phyloP scores from a whole-genome alignment of 23 tunicate genomes.

The Trididemnum clinides region DNA sequence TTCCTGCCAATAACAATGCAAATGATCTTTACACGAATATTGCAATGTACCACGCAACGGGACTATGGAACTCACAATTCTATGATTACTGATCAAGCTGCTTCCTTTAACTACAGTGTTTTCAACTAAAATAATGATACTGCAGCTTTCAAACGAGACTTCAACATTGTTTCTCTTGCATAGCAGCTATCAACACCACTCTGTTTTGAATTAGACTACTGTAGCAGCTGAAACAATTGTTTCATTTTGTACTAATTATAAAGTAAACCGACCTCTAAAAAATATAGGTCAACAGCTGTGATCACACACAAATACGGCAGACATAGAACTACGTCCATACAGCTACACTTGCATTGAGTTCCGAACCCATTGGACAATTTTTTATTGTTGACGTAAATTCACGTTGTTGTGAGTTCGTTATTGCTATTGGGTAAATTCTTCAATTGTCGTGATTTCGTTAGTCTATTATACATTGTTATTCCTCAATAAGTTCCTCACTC shows the following conservation, averaged over 20 bases:
- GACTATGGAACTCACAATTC: not conserved
- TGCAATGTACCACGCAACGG: not conserved
- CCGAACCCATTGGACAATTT: not conserved
- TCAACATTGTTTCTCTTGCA: no score
- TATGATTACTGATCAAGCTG: not conserved
- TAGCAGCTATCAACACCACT: no score
- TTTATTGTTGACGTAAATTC: not conserved
- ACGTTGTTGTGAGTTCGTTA: no score
- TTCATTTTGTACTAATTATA: not conserved
- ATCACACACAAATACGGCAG: not conserved
- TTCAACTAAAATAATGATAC: not conserved
- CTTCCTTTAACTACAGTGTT: not conserved
- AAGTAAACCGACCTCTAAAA: not conserved
- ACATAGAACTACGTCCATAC: not conserved
- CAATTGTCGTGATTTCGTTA: no score
- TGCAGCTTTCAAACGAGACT: no score
- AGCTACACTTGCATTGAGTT: no score
- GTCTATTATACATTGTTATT: no score
- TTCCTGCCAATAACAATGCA: not conserved
- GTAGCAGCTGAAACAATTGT: not conserved
- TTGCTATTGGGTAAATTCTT: no score
- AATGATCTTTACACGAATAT: not conserved
- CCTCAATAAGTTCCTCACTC: no score
- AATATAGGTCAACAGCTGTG: not conserved
- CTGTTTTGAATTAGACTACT: not conserved